Evolutionary conservation across 92 coral and sea anemone species (phyloP).

Genomic region (Bergia puertoricense): DNA sequence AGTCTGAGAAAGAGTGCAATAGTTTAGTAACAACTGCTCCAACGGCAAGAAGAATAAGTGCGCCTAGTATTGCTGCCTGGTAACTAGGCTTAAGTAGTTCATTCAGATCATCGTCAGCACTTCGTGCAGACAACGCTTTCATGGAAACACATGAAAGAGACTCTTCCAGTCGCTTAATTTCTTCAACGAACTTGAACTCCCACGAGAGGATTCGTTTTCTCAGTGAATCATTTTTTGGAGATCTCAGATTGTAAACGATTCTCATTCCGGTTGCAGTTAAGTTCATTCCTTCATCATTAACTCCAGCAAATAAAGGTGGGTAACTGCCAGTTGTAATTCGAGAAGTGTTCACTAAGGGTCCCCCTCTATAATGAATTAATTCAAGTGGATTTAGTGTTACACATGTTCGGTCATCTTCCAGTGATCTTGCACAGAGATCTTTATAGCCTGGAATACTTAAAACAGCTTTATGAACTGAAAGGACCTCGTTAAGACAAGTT

Average conservation of each 20-base stretch:
- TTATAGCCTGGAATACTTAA: neutral
- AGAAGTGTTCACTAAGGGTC: neutral
- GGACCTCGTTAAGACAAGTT: slow-evolving; percentile 2
- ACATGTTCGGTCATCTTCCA: neutral
- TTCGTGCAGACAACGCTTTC: neutral
- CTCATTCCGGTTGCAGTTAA: slow-evolving; percentile 5
- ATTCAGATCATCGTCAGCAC: slow-evolving; percentile 2
- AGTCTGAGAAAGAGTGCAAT: neutral
- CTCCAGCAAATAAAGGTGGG: neutral
- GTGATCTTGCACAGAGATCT: neutral
- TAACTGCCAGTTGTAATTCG: neutral
- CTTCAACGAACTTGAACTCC: neutral
- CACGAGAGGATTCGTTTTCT: neutral
- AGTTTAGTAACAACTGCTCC: neutral
- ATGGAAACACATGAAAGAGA: neutral
- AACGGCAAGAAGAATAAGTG: neutral
- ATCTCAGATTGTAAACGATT: neutral
- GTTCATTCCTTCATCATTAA: neutral
- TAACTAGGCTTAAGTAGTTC: neutral
- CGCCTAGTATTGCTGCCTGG: neutral
- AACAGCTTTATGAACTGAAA: neutral
- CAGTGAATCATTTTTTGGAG: neutral
- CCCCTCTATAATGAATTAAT: neutral
- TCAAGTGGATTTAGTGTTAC: neutral
- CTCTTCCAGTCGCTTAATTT: neutral